These are phyloP conservation scores for Nemurella pictetii DNA, from an alignment of 2,888 invertebrate species.

Conservation along the genomic window DNA sequence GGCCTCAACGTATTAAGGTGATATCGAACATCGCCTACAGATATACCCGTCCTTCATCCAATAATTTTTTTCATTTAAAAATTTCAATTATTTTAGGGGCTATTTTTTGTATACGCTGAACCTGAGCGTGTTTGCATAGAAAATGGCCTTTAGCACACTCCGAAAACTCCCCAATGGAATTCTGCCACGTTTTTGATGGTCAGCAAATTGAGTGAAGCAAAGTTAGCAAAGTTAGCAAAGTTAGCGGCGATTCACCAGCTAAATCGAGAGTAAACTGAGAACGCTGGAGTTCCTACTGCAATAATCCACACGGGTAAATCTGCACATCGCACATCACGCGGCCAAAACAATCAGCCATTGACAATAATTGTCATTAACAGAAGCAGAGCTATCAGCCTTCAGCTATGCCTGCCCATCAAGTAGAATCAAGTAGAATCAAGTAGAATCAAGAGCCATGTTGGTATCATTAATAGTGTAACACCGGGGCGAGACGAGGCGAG, in stretches of 20 bases:
- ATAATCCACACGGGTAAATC: background rate
- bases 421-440: no score
- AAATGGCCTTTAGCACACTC: no score
- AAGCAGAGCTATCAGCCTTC: no score
- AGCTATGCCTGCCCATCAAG: background rate
- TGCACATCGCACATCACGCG: background rate
- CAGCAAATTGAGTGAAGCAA: constrained; percentile 25
- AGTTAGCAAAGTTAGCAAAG: no score
- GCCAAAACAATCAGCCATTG: background rate
- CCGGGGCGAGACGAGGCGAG: background rate
- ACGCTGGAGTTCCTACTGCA: background rate
- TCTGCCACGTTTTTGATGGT: background rate
- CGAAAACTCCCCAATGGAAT: background rate
- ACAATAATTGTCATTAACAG: constrained; percentile 28
- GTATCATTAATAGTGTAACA: background rate
- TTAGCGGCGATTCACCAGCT: background rate
- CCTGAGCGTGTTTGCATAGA: background rate
- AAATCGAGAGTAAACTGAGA: background rate
- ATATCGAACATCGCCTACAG: no score
- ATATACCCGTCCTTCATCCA: no score
- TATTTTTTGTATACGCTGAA: no score
- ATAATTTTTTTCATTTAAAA: no score
- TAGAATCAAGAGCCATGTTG: background rate
- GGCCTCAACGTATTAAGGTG: no score
- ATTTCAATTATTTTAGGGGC: no score